A percentile compares a stretch with the other conserved stretches of the same genome.
Evolutionary conservation across 1,140 invertebrate genomes (phyloP).

Genomic region (Brachionus plicatilis): DNA sequence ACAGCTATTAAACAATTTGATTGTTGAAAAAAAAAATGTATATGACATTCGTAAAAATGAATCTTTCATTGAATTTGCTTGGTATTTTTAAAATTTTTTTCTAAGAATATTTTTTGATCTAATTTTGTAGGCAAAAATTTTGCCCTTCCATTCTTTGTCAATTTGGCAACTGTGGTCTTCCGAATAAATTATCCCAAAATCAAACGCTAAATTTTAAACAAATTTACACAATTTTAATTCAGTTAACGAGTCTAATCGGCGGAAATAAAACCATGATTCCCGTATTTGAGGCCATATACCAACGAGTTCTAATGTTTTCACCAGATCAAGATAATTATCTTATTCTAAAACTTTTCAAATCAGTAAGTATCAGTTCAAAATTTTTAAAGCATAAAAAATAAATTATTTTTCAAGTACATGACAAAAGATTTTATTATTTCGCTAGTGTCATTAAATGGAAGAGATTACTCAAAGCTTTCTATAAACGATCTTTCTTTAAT

Average conservation of each 20-base stretch:
- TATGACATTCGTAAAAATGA: slow-evolving; percentile 4
- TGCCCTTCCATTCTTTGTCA: slow-evolving; percentile 35
- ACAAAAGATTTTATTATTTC: not conserved
- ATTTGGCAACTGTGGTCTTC: slow-evolving; percentile 19
- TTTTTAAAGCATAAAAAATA: not conserved
- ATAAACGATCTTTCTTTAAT: not conserved
- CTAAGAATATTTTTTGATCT: not conserved
- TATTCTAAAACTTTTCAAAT: slow-evolving; percentile 11
- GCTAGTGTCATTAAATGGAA: not conserved
- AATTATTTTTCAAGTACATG: not conserved
- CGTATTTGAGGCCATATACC: slow-evolving; percentile 35
- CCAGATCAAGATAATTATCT: not conserved
- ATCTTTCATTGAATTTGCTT: slow-evolving; percentile 14
- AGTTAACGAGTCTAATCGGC: slow-evolving; percentile 1
- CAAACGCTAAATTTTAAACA: slow-evolving; percentile 18
- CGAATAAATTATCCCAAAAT: not conserved
- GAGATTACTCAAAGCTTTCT: not conserved
- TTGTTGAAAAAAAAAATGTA: not conserved
- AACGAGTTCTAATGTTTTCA: slow-evolving; percentile 5
- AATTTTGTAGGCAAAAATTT: slow-evolving; percentile 1
- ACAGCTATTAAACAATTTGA: not conserved
- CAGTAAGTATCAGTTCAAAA: not conserved
- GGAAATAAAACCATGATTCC: slow-evolving; percentile 1
- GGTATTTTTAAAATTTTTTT: not conserved
- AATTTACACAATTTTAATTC: slow-evolving; percentile 34